Base-by-base conservation (phyloP, 1,140 invertebrate species). In the Dreissena rostriformis region DNA sequence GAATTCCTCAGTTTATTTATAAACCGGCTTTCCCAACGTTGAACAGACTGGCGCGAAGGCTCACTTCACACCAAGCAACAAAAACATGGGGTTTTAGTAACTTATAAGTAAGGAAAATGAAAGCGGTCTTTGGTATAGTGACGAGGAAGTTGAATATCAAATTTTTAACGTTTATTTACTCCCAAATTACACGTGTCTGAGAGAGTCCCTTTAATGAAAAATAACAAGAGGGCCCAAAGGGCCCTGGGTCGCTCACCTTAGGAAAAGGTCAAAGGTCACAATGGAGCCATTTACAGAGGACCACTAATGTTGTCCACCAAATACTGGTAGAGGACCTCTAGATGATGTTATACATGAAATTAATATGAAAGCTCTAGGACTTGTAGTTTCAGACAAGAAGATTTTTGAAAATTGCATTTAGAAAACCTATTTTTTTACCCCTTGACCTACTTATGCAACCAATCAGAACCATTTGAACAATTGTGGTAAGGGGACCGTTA, bases 351-450 rank as follows among this genome's bases (percentile, higher is more conserved):
- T 57, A 57, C 53, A 57, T 57, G 12, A 57, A 57, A 57, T 57
- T 57, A 57, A 57, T 57, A 57, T 57, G 53, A 57, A 57, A 57
- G 53, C 53, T 57, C 53, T 57, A 19, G 53, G 53, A 57, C 53
- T 57, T 57, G 53, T 57, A 57, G 53, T 57, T 57, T 57, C 53
- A 57, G 53, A 57, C 53, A 57, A 57, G 53, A 57, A 57, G 53
- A 57, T 57, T 57, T 57, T 57, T 57, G 53, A 57, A 57, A 57
- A 57, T 57, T 57, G 53, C 53, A 57, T 57, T 57, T 57, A 57
- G 53, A 57, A 57, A 57, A 57, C 53, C 53, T 57, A 57, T 57
- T 57, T 57, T 57, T 57, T 57, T 12, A 57, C 53, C 53, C 53
- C 53, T 57, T 57, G 53, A 57, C 53, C 53, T 57, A 57, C 53